Conservation (phyloP, 2,797 vertebrate genomes). For the Gallinago nigripennis region DNA sequence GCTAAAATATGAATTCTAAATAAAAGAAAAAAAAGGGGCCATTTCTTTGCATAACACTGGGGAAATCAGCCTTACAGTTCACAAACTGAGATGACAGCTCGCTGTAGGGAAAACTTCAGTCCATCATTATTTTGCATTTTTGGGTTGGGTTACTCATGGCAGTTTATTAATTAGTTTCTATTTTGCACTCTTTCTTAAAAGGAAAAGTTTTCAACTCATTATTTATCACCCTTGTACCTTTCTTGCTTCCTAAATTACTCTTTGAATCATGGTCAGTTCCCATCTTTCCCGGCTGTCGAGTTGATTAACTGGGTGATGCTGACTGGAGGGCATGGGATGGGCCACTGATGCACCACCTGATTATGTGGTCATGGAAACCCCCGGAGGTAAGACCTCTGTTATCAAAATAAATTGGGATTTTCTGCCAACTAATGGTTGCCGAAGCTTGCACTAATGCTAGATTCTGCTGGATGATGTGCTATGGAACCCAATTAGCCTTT, state of each 20-base stretch:
- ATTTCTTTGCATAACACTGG: background rate
- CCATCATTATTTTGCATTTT: conserved; percentile 51
- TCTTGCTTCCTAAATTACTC: conserved; percentile 15
- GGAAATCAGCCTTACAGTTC: conserved; percentile 30
- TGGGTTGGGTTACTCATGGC: conserved; percentile 10
- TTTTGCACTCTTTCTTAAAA: conserved; percentile 5
- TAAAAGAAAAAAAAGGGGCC: background rate
- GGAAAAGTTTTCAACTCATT: background rate
- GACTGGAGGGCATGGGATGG: conserved; percentile 61
- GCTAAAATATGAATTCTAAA: background rate
- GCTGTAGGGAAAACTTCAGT: conserved; percentile 47
- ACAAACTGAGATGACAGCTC: conserved; percentile 38
- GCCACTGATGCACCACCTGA: conserved; percentile 72
- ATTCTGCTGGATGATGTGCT: conserved; percentile 58
- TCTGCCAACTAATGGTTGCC: conserved; percentile 76
- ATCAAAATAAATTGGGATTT: conserved; percentile 80
- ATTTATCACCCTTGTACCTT: background rate
- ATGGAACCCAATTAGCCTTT: conserved; percentile 71
- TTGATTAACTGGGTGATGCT: conserved; percentile 69
- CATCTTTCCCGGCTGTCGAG: conserved; percentile 36
- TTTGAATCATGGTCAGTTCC: background rate
- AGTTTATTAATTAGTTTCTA: conserved; percentile 42
- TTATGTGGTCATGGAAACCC: conserved; percentile 76
- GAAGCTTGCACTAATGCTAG: conserved; percentile 66
- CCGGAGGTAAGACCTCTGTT: conserved; percentile 65